phyloP scores from a whole-genome alignment of 2,797 vertebrate genomes.

The Molossus molossus region DNA sequence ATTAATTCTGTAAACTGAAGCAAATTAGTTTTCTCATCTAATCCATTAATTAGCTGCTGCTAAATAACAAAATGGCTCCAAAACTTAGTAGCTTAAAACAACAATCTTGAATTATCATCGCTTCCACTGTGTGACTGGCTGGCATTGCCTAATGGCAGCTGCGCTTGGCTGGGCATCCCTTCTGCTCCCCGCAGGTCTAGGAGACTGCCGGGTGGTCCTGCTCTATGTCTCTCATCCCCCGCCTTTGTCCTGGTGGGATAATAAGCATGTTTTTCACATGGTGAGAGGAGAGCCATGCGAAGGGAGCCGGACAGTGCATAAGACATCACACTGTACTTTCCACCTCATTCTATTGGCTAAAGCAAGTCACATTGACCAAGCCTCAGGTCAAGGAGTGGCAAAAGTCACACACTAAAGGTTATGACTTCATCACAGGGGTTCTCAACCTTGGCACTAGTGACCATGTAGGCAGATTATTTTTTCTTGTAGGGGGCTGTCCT shows the following conservation, averaged over 20 bases:
- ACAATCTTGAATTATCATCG: no score
- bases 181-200: neutral
- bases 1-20: neutral
- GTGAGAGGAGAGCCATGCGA: neutral
- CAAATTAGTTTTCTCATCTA: neutral
- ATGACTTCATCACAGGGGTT: neutral
- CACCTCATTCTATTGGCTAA: neutral
- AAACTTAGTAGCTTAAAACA: neutral
- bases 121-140: no score
- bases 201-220: no score
- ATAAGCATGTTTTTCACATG: neutral
- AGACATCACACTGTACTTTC: neutral
- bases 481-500: neutral
- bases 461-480: neutral
- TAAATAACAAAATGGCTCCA: neutral
- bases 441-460: neutral
- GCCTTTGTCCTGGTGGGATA: neutral
- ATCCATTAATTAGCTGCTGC: neutral
- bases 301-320: neutral
- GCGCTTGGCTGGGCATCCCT: neutral
- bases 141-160: neutral
- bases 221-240: fast-evolving
- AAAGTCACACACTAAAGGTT: neutral
- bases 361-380: neutral
- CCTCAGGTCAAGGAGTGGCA: neutral